Conservation (phyloP, 2,113 vertebrate genomes). For the Chamaea fasciata region DNA sequence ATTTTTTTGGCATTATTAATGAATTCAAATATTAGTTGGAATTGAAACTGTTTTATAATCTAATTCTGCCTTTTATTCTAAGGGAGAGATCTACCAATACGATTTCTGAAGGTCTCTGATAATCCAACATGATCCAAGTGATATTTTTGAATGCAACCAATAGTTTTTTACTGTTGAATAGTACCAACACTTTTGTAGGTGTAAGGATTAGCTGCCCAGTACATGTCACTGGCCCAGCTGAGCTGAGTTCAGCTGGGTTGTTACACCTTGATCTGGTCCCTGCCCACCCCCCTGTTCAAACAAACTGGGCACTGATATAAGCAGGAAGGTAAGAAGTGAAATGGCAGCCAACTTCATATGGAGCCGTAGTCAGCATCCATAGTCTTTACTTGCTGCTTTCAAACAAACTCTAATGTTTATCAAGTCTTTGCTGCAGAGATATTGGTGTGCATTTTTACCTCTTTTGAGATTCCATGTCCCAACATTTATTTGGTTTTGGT, state of each 20-base stretch:
- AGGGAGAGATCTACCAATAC: not conserved
- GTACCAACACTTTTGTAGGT: not conserved
- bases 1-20: not conserved
- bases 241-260: not conserved
- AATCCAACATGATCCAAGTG: not conserved
- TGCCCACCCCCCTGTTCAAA: not conserved
- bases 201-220: not conserved
- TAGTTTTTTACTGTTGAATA: not conserved
- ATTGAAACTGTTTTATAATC: not conserved
- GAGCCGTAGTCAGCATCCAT: not conserved
- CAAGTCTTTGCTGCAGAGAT: not conserved
- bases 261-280: not conserved
- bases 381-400: not conserved
- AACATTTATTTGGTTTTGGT: not conserved
- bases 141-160: not conserved
- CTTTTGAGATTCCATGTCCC: not conserved
- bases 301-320: not conserved
- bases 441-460: not conserved
- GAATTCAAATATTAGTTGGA: not conserved
- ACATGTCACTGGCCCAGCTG: rapidly evolving
- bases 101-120: not conserved
- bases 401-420: not conserved
- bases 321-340: not conserved
- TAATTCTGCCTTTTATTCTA: not conserved
- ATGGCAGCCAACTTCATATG: not conserved